Percentiles rank a stretch among this genome's conserved stretches.
Evolutionary conservation across 2,113 vertebrate species (phyloP).

Genomic region (Atlantisia rogersi): DNA sequence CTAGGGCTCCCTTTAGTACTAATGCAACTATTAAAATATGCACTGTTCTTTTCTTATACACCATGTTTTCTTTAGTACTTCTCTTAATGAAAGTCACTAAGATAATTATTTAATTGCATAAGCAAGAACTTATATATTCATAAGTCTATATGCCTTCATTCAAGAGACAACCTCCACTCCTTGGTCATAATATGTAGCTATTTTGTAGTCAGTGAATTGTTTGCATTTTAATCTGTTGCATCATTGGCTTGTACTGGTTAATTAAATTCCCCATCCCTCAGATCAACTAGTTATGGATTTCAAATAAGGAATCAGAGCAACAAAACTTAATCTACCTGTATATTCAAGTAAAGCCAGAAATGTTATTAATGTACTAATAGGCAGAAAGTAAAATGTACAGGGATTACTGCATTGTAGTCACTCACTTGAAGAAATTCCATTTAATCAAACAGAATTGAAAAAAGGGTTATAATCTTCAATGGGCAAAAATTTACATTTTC

Average conservation of each 20-base stretch:
- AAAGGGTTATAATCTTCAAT: not conserved
- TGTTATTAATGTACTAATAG: not conserved
- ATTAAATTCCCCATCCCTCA: not conserved
- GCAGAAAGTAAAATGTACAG: not conserved
- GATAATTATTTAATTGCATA: slow-evolving; percentile 17
- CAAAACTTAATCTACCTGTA: not conserved
- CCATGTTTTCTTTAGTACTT: slow-evolving; percentile 3
- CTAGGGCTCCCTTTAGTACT: not conserved
- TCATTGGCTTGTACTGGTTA: not conserved
- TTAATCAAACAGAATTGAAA: not conserved
- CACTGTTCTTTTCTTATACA: not conserved
- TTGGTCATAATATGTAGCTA: not conserved
- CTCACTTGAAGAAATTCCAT: not conserved
- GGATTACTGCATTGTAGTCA: not conserved
- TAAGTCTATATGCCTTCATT: not conserved
- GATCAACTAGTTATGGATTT: not conserved
- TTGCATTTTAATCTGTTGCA: not conserved
- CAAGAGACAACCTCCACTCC: not conserved
- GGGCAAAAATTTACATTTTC: slow-evolving; percentile 1
- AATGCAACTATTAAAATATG: not conserved
- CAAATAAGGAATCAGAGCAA: not conserved
- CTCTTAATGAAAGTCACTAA: not conserved
- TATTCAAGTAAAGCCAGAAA: not conserved
- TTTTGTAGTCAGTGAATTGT: not conserved
- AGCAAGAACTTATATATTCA: slow-evolving; percentile 13